Evolutionary conservation across 1,140 invertebrate species (phyloP), one percentile per base, ranked within the genome.

Genomic region (Littorina saxatilis): DNA sequence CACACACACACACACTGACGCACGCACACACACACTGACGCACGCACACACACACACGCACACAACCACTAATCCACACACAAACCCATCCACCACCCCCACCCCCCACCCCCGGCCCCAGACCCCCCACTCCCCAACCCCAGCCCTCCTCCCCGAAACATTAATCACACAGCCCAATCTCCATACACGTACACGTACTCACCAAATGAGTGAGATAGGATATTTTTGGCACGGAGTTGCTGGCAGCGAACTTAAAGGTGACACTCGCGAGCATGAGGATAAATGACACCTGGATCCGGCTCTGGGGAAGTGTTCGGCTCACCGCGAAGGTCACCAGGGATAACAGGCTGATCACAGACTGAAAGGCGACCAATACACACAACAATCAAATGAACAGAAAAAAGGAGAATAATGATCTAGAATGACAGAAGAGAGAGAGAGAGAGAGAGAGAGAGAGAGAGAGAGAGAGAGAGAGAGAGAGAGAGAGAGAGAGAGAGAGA

Each of bases 191-290:
- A 9, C 39, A 32, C 66, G 39, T 32, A 82, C 89, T 82, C 84
- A 91, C 91, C 82, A 91, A 61, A 50, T 89, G 87, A 15, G 90
- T 91, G 35, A 91, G 70, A 68, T 91, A 91, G 2, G 90, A 90
- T 43, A 91, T 88, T 68, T 89, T 89, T 23, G 90, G 90, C 52
- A 91, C 85, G 35, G 85, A 86, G 79, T 91, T 87, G 81, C 88
- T 88, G 43, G 88, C 85, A 13, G 89, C 88, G 82, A 88, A 90
- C 83, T 90, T 89, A 79, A 91, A 90, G 29, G 87, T 85, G 9
- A 90, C 87, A 17, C 82, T 83, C 5, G 91, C 90, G 75, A 92
- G 83, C 7, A 90, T 78, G 3, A 91, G 81, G 43, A 86, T 90
- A 79, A 91, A 90, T 13, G 90, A 89, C 77, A 91, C 32, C 82